Percentiles rank a stretch among this genome's conserved stretches.
Evolutionary conservation across 2,113 vertebrate genomes (phyloP).

Genomic region (Lonchura striata): DNA sequence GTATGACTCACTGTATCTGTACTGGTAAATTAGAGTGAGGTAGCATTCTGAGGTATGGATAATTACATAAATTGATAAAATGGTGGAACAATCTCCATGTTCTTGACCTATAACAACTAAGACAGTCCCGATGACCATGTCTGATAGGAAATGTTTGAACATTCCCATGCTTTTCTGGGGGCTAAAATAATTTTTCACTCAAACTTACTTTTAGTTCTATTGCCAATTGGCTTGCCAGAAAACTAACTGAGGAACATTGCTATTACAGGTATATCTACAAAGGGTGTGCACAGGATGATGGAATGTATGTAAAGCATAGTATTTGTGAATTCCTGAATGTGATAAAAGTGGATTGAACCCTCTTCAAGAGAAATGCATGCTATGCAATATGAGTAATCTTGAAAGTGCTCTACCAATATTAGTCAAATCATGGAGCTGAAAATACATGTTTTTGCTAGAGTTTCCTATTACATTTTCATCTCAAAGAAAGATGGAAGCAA

Average conservation of each 20-base stretch:
- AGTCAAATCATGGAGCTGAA: constrained; percentile 1
- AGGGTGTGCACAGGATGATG: neutral
- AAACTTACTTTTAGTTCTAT: neutral
- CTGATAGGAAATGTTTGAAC: neutral
- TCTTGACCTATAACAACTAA: neutral
- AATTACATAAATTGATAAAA: neutral
- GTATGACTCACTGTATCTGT: neutral
- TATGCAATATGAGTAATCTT: neutral
- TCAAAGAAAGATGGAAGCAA: neutral
- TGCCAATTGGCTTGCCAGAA: neutral
- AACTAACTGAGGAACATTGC: neutral
- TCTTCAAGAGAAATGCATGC: neutral
- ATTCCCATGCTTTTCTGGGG: neutral
- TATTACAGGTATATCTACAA: neutral
- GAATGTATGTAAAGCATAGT: neutral
- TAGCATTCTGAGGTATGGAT: neutral
- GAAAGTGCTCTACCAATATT: neutral
- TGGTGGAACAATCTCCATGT: neutral
- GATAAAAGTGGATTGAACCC: neutral
- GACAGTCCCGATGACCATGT: neutral
- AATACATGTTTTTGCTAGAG: neutral
- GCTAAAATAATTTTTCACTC: neutral
- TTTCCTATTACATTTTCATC: neutral
- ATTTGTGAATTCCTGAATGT: neutral
- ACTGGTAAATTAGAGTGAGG: neutral